Percentiles rank a stretch among this genome's conserved stretches.
Conservation (phyloP, 2,888 invertebrate genomes). For the Mesochorus sp. region DNA sequence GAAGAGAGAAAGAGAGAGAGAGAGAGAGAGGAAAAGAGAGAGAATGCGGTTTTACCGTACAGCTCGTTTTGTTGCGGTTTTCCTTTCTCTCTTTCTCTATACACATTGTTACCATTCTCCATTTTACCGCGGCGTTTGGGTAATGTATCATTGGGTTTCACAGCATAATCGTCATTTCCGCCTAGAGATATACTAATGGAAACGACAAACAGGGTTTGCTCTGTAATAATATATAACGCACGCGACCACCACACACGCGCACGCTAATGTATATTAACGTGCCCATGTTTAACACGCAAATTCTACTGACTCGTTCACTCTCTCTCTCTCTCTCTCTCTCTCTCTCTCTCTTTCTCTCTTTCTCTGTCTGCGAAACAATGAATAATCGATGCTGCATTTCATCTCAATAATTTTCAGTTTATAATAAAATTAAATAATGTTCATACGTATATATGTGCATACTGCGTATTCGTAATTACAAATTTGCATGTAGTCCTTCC, state of each 20-base stretch:
- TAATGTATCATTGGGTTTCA: constrained; percentile 60
- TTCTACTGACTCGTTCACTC: too few species aligned
- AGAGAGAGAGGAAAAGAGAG: neutral
- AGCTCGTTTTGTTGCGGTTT: constrained; percentile 55
- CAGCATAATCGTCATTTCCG: constrained; percentile 55
- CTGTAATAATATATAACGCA: constrained; percentile 52
- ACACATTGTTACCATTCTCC: neutral
- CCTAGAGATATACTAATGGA: constrained; percentile 51
- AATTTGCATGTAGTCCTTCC: neutral
- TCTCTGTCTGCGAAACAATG: too few species aligned
- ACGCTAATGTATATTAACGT: constrained; percentile 19
- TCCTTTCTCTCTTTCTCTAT: constrained; percentile 26
- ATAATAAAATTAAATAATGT: too few species aligned
- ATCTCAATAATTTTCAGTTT: constrained; percentile 35
- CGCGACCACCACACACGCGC: constrained; percentile 16
- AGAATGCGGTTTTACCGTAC: constrained; percentile 35
- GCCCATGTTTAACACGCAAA: constrained; percentile 5
- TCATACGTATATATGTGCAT: neutral
- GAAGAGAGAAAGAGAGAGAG: neutral
- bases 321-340: too few species aligned
- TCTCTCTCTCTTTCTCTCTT: too few species aligned
- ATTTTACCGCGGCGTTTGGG: constrained; percentile 23
- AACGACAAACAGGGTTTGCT: constrained; percentile 49
- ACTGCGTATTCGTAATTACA: neutral
- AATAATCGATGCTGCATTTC: constrained; percentile 14